Conservation (phyloP, 2,797 vertebrate genomes). For the Podargus strigoides region DNA sequence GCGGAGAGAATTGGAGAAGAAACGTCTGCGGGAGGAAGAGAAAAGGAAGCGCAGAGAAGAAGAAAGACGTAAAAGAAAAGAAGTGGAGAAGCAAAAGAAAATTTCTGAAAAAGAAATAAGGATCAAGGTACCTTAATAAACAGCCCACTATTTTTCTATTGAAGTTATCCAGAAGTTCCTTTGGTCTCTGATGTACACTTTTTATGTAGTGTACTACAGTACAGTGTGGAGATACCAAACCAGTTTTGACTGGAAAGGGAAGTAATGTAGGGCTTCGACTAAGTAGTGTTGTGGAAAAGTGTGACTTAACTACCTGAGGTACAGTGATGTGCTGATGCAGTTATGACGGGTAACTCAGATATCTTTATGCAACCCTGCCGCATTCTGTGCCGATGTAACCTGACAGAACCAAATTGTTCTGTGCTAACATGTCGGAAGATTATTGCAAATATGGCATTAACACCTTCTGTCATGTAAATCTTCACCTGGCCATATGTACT, state of each 20-base stretch:
- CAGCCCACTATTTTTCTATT: background rate
- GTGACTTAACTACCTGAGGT: background rate
- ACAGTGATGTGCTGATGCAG: background rate
- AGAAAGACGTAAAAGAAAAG: slow-evolving; percentile 89
- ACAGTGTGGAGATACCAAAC: background rate
- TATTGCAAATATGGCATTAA: background rate
- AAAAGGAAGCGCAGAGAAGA: slow-evolving; percentile 93
- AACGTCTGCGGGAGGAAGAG: slow-evolving; percentile 91
- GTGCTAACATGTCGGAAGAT: background rate
- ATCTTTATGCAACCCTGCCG: background rate
- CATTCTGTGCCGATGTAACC: background rate
- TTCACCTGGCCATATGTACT: background rate
- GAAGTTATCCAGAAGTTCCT: background rate
- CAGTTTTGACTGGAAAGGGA: background rate
- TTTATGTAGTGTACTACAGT: background rate
- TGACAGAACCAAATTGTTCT: background rate
- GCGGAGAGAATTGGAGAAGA: slow-evolving; percentile 90
- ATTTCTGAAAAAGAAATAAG: slow-evolving; percentile 91
- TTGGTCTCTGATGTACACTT: background rate
- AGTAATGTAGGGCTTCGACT: background rate
- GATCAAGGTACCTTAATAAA: slow-evolving; percentile 82
- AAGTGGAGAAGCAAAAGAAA: slow-evolving; percentile 90
- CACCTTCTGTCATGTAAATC: background rate
- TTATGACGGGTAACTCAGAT: background rate
- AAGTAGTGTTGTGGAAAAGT: background rate